Conservation (phyloP, 2,888 invertebrate species). For the Scaptomyza parva region DNA sequence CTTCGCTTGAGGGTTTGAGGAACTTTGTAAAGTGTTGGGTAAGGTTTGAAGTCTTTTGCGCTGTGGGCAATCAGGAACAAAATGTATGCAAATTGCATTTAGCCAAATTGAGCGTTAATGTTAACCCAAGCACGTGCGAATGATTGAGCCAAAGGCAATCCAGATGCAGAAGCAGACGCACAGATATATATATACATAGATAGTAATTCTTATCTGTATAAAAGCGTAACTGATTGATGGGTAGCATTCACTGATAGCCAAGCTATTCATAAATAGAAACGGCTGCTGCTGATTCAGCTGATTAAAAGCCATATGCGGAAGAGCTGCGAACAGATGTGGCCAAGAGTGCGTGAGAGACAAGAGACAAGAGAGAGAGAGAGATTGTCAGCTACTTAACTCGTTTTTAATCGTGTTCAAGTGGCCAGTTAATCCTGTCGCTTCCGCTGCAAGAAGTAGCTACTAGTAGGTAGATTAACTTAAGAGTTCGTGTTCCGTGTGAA, state of each 20-base stretch:
- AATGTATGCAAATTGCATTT: slow-evolving; percentile 75
- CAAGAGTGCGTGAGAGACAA: neutral
- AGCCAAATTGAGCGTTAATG: slow-evolving; percentile 69
- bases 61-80: slow-evolving; percentile 31
- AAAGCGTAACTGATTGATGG: slow-evolving; percentile 31
- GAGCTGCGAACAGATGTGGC: slow-evolving; percentile 17
- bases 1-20: neutral
- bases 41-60: neutral
- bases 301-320: slow-evolving; percentile 49
- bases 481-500: slow-evolving; percentile 51
- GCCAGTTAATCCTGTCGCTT: slow-evolving; percentile 74
- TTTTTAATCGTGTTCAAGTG: slow-evolving; percentile 75
- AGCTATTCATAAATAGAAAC: slow-evolving; percentile 26
- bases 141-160: slow-evolving; percentile 52
- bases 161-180: slow-evolving; percentile 1
- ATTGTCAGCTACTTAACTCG: slow-evolving; percentile 4
- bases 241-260: slow-evolving; percentile 34
- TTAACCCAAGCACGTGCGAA: slow-evolving; percentile 71
- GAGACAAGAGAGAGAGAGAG: neutral
- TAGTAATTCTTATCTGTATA: slow-evolving; percentile 32
- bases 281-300: slow-evolving; percentile 22
- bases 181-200: slow-evolving; percentile 23
- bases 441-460: slow-evolving; percentile 41
- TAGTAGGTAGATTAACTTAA: slow-evolving; percentile 19
- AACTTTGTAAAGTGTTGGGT: slow-evolving; percentile 7